Conservation (phyloP, 2,113 vertebrate genomes). For the Kryptolebias marmoratus region DNA sequence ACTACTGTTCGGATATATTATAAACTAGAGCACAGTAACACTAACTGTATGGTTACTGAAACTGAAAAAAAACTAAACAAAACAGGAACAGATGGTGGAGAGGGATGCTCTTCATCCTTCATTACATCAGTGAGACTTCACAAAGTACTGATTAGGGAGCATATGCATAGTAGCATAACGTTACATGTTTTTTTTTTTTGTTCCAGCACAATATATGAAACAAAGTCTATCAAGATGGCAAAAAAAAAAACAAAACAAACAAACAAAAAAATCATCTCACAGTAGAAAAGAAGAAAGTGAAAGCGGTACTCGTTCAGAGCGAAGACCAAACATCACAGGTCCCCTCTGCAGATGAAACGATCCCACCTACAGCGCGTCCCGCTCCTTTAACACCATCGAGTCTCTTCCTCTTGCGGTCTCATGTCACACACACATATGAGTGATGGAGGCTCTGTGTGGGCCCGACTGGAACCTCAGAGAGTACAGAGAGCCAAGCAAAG, state of each 20-base stretch:
- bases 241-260: slow-evolving; percentile 8
- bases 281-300: slow-evolving; percentile 61
- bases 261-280: slow-evolving; percentile 61
- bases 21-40: slow-evolving; percentile 10
- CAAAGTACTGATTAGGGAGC: slow-evolving; percentile 35
- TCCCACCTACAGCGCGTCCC: slow-evolving; percentile 38
- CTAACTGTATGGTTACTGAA: not conserved
- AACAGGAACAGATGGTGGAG: slow-evolving; percentile 20
- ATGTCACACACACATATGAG: slow-evolving; percentile 45
- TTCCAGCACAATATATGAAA: slow-evolving; percentile 57
- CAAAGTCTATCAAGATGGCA: slow-evolving; percentile 52
- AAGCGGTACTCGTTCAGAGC: slow-evolving; percentile 49
- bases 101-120: slow-evolving; percentile 25
- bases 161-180: slow-evolving; percentile 62
- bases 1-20: slow-evolving; percentile 26
- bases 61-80: not conserved
- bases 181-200: slow-evolving; percentile 35
- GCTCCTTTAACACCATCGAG: slow-evolving; percentile 24
- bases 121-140: slow-evolving; percentile 32
- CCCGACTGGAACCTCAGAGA: slow-evolving; percentile 31
- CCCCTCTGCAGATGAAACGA: slow-evolving; percentile 42
- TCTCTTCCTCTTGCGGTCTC: slow-evolving; percentile 25
- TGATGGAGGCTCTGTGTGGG: slow-evolving; percentile 40
- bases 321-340: slow-evolving; percentile 54
- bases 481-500: slow-evolving; percentile 66